phyloP scores from a whole-genome alignment of 2,113 vertebrate species.

The Thamnophis sirtalis region DNA sequence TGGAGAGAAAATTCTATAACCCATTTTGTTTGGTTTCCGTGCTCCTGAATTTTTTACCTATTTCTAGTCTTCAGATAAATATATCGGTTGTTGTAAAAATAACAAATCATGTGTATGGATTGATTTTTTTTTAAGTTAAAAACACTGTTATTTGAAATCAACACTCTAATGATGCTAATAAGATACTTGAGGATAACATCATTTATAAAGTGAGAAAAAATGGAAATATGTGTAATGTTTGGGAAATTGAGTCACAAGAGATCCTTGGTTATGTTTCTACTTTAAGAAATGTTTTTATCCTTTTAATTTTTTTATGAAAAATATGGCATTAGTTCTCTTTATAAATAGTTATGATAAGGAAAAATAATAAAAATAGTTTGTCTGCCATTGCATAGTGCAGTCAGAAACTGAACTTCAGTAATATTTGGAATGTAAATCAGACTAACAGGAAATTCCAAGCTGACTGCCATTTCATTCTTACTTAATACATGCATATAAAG shows the following conservation, averaged over 20 bases:
- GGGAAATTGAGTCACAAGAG: background rate
- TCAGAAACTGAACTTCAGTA: slow-evolving; percentile 9
- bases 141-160: background rate
- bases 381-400: background rate
- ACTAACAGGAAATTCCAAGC: slow-evolving; percentile 7
- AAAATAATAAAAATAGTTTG: slow-evolving; percentile 37
- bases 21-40: background rate
- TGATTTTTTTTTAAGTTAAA: background rate
- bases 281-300: background rate
- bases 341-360: slow-evolving; percentile 6
- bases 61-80: background rate
- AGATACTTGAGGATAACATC: background rate
- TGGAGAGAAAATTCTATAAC: too few relatives aligned
- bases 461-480: background rate
- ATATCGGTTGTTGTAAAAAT: background rate
- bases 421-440: background rate
- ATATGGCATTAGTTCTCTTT: fast-evolving
- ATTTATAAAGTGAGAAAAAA: background rate
- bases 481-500: background rate
- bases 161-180: background rate
- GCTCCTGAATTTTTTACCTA: background rate
- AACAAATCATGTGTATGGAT: background rate
- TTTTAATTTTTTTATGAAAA: fast-evolving
- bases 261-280: background rate
- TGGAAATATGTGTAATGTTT: background rate